phyloP scores from a whole-genome alignment of 2,888 invertebrate species.

The Marasmarcha lunaedactyla region DNA sequence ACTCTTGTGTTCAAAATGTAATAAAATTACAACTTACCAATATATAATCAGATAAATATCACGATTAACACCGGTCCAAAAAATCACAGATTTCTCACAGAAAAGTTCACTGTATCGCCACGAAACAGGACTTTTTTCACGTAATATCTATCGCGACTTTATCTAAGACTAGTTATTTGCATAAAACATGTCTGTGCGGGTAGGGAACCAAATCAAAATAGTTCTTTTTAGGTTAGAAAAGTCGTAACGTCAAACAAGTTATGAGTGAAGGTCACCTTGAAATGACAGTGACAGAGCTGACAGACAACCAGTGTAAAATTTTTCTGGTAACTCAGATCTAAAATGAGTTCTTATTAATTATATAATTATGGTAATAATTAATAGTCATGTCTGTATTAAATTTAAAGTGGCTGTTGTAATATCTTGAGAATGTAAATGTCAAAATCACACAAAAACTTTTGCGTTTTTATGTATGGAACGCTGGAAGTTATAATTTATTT shows the following conservation, averaged over 20 bases:
- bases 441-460: no score
- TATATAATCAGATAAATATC: slow-evolving; percentile 20
- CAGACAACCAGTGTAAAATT: no score
- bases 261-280: slow-evolving; percentile 59
- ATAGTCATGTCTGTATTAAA: slow-evolving; percentile 2
- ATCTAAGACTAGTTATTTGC: slow-evolving; percentile 31
- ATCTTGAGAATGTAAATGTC: background rate
- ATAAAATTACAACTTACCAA: slow-evolving; percentile 33
- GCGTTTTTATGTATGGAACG: no score
- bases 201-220: slow-evolving; percentile 51
- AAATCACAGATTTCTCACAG: slow-evolving; percentile 37
- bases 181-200: slow-evolving; percentile 53
- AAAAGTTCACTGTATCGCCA: slow-evolving; percentile 25
- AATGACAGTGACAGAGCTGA: slow-evolving; percentile 33
- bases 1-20: slow-evolving; percentile 19
- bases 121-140: slow-evolving; percentile 13
- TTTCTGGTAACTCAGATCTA: no score
- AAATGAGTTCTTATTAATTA: slow-evolving; percentile 2
- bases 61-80: slow-evolving; percentile 13
- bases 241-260: slow-evolving; percentile 53
- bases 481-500: no score
- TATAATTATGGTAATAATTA: background rate
- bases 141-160: slow-evolving; percentile 31
- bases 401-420: background rate
- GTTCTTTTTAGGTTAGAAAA: slow-evolving; percentile 38